Evolutionary conservation across 1,140 invertebrate species (phyloP).

Genomic region (Bursaphelenchus mucronatus): DNA sequence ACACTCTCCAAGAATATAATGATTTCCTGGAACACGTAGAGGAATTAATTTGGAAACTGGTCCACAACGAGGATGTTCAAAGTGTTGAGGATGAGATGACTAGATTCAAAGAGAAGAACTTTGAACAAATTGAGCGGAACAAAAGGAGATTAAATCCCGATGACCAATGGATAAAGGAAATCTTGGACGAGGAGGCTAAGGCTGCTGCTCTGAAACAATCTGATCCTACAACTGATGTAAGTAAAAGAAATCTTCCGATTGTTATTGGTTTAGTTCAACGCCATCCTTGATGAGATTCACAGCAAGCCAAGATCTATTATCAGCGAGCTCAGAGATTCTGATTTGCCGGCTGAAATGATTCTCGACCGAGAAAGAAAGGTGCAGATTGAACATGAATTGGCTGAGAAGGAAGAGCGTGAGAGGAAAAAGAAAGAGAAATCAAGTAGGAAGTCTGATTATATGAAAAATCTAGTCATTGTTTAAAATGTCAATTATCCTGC

Average conservation of each 20-base stretch:
- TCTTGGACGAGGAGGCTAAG: slow-evolving; percentile 75
- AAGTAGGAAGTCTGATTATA: background rate
- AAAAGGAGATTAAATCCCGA: slow-evolving; percentile 63
- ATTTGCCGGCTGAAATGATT: slow-evolving; percentile 70
- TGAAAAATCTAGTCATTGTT: background rate
- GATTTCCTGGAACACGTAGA: slow-evolving; percentile 87
- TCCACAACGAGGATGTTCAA: slow-evolving; percentile 82
- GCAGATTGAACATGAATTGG: slow-evolving; percentile 68
- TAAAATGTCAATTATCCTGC: slow-evolving; percentile 10
- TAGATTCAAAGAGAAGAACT: slow-evolving; percentile 87
- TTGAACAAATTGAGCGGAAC: slow-evolving; percentile 81
- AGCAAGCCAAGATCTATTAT: slow-evolving; percentile 49
- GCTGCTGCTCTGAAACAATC: slow-evolving; percentile 61
- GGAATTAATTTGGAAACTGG: slow-evolving; percentile 82
- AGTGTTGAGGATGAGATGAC: slow-evolving; percentile 86
- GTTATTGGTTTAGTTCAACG: slow-evolving; percentile 3
- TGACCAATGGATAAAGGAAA: slow-evolving; percentile 71
- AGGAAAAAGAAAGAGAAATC: slow-evolving; percentile 54
- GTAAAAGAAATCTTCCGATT: slow-evolving; percentile 10
- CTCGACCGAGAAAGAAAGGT: slow-evolving; percentile 74
- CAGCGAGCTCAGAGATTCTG: slow-evolving; percentile 53
- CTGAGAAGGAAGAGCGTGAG: slow-evolving; percentile 39
- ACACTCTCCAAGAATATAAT: slow-evolving; percentile 75
- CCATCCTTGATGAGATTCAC: slow-evolving; percentile 19
- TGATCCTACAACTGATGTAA: slow-evolving; percentile 67